Percentiles rank a stretch among this genome's conserved stretches.
Conservation (phyloP, 1,140 invertebrate species). For the Cepaea nemoralis region DNA sequence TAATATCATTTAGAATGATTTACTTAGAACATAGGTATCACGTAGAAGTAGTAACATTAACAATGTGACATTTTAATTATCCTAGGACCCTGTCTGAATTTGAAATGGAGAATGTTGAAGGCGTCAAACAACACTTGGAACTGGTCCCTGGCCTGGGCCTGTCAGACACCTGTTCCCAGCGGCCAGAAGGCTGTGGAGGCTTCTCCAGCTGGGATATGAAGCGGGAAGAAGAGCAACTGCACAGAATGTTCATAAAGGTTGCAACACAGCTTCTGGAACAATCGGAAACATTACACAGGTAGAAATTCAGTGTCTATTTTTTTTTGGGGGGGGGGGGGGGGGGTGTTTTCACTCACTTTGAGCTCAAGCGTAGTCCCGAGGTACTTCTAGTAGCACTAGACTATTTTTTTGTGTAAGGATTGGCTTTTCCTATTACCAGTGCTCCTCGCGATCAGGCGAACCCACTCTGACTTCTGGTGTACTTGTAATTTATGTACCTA, state of each 20-base stretch:
- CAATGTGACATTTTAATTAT: too few relatives aligned
- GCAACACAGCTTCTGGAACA: slow-evolving; percentile 56
- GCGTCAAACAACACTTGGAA: slow-evolving; percentile 58
- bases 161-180: slow-evolving; percentile 38
- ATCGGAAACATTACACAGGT: slow-evolving; percentile 56
- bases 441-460: too few relatives aligned
- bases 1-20: too few relatives aligned
- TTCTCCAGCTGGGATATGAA: slow-evolving; percentile 52
- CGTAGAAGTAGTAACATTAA: not conserved
- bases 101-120: slow-evolving; percentile 56
- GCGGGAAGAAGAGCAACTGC: slow-evolving; percentile 52
- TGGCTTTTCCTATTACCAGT: too few relatives aligned
- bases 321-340: too few relatives aligned
- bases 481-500: too few relatives aligned
- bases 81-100: slow-evolving; percentile 63
- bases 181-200: slow-evolving; percentile 26
- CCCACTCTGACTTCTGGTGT: too few relatives aligned
- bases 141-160: slow-evolving; percentile 61
- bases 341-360: too few relatives aligned
- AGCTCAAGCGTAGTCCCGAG: too few relatives aligned
- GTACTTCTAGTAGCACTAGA: too few relatives aligned
- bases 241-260: slow-evolving; percentile 59
- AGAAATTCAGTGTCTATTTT: slow-evolving; percentile 3
- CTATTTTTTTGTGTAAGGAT: too few relatives aligned
- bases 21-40: too few relatives aligned